A percentile compares a stretch with the other conserved stretches of the same genome.
These are phyloP conservation scores for Ariolimax columbianus DNA, from an alignment of 2,888 invertebrate species.

Conservation along the genomic window DNA sequence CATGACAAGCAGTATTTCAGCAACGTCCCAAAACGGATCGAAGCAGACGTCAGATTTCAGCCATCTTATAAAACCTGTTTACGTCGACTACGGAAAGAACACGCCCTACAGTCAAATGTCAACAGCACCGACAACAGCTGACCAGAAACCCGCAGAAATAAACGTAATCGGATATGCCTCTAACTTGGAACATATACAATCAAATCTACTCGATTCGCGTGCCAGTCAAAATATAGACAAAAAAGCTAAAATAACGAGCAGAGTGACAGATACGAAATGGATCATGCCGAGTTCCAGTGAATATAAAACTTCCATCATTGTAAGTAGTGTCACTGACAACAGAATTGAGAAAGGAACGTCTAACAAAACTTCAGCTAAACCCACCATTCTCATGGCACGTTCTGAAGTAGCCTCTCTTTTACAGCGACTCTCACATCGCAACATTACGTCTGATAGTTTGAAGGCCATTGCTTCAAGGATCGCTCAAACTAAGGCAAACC, in stretches of 20 bases:
- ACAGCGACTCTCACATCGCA: background rate
- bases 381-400: no score
- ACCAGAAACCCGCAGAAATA: background rate
- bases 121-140: background rate
- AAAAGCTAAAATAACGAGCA: background rate
- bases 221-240: background rate
- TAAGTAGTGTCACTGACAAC: background rate
- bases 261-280: background rate
- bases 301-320: background rate
- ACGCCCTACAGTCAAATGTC: background rate
- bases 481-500: slow-evolving; percentile 29
- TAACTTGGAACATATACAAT: background rate
- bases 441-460: slow-evolving; percentile 1
- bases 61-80: slow-evolving; percentile 4
- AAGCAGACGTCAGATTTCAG: background rate
- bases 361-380: background rate
- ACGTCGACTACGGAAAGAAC: background rate
- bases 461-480: background rate
- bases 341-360: no score
- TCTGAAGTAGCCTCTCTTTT: background rate
- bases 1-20: background rate
- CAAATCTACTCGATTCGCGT: background rate
- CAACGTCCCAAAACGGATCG: background rate
- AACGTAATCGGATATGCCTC: background rate
- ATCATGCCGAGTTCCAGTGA: background rate